Conservation (phyloP, 23 tunicate genomes). For the Aplidium turbinatum region DNA sequence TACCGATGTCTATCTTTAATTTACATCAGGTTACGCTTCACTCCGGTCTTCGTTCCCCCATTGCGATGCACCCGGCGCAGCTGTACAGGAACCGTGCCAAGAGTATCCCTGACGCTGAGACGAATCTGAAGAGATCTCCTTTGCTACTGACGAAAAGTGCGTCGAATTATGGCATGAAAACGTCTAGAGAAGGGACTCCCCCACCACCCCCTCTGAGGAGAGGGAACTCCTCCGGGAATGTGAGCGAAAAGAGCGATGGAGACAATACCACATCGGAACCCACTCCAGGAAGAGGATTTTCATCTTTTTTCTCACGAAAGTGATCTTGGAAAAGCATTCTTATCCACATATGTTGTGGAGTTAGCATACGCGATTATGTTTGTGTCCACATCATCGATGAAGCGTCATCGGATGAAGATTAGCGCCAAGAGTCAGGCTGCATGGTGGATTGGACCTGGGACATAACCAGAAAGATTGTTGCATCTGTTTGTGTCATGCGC, state of each 20-base stretch:
- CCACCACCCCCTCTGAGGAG: slow-evolving; percentile 57
- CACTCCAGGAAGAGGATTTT: slow-evolving; percentile 11
- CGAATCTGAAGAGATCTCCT: slow-evolving; percentile 2
- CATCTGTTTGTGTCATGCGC: no score
- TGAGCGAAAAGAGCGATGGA: slow-evolving; percentile 33
- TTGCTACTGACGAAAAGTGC: slow-evolving; percentile 4
- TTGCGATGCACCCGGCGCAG: slow-evolving; percentile 11
- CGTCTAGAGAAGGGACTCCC: slow-evolving; percentile 14
- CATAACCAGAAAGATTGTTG: no score
- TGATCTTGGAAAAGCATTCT: no score
- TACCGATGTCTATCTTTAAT: background rate
- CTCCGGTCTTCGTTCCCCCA: slow-evolving; percentile 61
- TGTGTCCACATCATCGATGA: no score
- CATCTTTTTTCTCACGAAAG: slow-evolving; percentile 38
- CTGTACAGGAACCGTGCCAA: slow-evolving; percentile 17
- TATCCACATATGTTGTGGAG: no score
- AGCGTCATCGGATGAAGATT: no score
- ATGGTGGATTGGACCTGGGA: no score
- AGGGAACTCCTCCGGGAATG: slow-evolving; percentile 50
- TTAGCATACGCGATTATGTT: no score
- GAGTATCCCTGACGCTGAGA: background rate
- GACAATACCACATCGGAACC: slow-evolving; percentile 28
- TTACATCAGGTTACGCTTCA: slow-evolving; percentile 54
- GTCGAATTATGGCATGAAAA: background rate
- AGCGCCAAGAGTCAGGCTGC: no score